Conservation (phyloP, 2,888 invertebrate genomes). For the Parasteatoda lunata region DNA sequence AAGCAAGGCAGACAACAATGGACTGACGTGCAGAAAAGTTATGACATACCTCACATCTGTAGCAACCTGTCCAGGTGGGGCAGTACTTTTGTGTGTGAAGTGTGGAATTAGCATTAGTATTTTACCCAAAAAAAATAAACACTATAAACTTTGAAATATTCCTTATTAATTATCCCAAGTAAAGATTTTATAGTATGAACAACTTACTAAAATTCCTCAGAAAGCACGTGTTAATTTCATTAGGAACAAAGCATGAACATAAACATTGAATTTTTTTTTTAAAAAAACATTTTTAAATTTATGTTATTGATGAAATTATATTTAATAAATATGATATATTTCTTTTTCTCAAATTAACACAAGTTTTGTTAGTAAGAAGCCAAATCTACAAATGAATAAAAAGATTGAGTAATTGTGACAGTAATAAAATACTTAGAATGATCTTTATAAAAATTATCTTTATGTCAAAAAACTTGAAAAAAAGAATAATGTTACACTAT, state of each 20-base stretch:
- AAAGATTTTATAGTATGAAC: conserved; percentile 27
- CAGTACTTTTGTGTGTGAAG: conserved; percentile 70
- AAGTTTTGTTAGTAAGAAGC: too few relatives aligned
- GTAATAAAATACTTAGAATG: too few relatives aligned
- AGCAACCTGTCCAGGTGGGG: conserved; percentile 71
- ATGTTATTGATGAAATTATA: too few relatives aligned
- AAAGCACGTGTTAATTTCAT: conserved; percentile 34
- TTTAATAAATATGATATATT: too few relatives aligned
- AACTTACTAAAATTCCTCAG: conserved; percentile 56
- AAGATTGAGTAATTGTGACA: too few relatives aligned
- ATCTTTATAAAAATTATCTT: too few relatives aligned
- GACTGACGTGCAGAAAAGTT: conserved; percentile 60
- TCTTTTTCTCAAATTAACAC: too few relatives aligned
- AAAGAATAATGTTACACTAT: too few relatives aligned
- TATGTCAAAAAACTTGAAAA: too few relatives aligned
- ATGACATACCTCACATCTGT: conserved; percentile 71
- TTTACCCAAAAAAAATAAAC: conserved; percentile 56
- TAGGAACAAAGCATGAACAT: not conserved
- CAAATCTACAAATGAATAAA: too few relatives aligned
- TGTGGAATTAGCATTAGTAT: conserved; percentile 68
- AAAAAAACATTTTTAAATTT: too few relatives aligned
- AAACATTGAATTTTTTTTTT: too few relatives aligned
- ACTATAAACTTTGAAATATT: conserved; percentile 51
- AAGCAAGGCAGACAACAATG: conserved; percentile 31
- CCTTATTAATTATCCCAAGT: conserved; percentile 38